Base-by-base conservation (phyloP, 2,797 vertebrate species). In the Sebastes aleutianus region DNA sequence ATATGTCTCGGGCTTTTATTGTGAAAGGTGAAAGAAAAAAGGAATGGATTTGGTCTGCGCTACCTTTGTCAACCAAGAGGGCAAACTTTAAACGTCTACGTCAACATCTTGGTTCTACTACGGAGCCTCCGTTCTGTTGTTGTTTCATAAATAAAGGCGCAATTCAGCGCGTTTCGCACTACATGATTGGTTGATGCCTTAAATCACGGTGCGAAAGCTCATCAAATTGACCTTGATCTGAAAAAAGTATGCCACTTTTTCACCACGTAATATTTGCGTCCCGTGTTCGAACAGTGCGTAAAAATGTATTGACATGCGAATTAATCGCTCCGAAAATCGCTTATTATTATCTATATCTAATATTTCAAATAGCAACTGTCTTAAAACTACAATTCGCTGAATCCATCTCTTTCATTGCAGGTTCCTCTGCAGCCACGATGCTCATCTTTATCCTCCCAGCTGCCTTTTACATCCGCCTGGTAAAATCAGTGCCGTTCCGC, bases 391-490 rank as follows among this genome's bases (percentile, higher is more conserved):
- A 69, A 56, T 34, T 39, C 3, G 24, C 29, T 76, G 12, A 85
- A 62, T 53, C 18, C 4, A 4, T 29, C 32, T 18, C 34, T 76
- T 27, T 53, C 14, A 18, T 76, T 71, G 20, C 88, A 99, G 99
- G 99, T 18, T 96, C 98, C 2, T 99, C 99, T 84, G 97, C 99
- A 0, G 99, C 99, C 74, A 99, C 98, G 0, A 96, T 99, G 97
- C 91, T 99, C 83, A 99, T 99, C 93, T 99, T 99, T 79, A 98
- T 99, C 87, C 96, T 99, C 3, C 99, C 99, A 1, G 96, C 97
- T 63, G 97, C 96, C 18, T 99, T 99, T 90, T 99, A 99, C 89
- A 88, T 99, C 78, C 95, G 96, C 75, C 93, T 99, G n/a, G 98
- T 99, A 50, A 97, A 99, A 89, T 96, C 97, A 3, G 85, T 97